A percentile compares a stretch with the other conserved stretches of the same genome.
Conservation (phyloP, 2,113 vertebrate genomes). For the Lepidothrix coronata region DNA sequence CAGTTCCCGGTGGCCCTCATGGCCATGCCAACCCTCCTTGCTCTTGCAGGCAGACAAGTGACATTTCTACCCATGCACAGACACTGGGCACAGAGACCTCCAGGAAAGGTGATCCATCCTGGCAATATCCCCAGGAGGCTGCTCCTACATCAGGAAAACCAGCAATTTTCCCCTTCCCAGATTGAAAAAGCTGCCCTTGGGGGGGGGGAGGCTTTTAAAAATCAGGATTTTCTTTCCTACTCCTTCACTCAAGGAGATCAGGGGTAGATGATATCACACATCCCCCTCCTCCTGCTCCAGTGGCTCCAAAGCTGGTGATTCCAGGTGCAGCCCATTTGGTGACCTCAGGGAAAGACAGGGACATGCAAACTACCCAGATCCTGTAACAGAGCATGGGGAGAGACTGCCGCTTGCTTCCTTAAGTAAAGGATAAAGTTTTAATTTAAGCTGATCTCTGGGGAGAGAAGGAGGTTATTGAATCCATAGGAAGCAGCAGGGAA, state of each 20-base stretch:
- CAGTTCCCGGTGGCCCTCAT: background rate
- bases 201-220: background rate
- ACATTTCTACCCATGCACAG: background rate
- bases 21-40: background rate
- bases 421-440: constrained; percentile 47
- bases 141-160: background rate
- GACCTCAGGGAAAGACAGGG: background rate
- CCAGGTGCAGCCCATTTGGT: background rate
- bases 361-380: background rate
- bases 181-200: background rate
- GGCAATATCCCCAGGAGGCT: fast-evolving
- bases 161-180: background rate
- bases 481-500: constrained; percentile 29
- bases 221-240: background rate
- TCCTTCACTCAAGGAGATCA: background rate
- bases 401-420: background rate
- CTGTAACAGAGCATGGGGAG: background rate
- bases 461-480: constrained; percentile 41
- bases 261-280: background rate
- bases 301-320: background rate
- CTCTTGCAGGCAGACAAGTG: background rate
- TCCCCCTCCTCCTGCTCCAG: background rate
- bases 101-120: background rate
- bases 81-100: background rate
- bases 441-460: constrained; percentile 38